Percentiles rank a stretch among this genome's conserved stretches.
Evolutionary conservation across 2,113 vertebrate species (phyloP).

Genomic region (Lagopus leucura): DNA sequence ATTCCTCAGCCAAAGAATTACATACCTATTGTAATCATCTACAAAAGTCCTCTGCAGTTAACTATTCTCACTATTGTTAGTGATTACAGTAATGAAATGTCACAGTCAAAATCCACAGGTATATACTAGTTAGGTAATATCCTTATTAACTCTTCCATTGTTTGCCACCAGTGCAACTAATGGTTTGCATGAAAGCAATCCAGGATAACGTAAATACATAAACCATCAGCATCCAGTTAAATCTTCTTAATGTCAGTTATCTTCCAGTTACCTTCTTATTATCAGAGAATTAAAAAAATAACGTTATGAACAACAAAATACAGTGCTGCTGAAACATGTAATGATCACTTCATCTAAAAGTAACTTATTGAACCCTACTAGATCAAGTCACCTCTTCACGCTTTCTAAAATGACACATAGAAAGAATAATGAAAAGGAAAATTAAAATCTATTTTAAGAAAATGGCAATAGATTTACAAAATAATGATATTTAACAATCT

Average conservation of each 20-base stretch:
- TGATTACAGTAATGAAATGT: neutral
- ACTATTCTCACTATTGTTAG: slow-evolving; percentile 1
- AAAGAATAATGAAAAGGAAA: slow-evolving; percentile 6
- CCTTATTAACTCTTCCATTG: neutral
- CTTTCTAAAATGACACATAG: slow-evolving; percentile 9
- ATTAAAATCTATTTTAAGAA: slow-evolving; percentile 1
- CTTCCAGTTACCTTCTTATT: neutral
- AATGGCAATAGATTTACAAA: neutral
- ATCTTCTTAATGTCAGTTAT: neutral
- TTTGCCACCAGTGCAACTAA: neutral
- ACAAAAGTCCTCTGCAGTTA: neutral
- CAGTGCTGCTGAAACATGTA: neutral
- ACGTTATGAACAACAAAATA: slow-evolving; percentile 2
- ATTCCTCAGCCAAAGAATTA: slow-evolving; percentile 42
- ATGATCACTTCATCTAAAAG: neutral
- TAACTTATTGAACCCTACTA: slow-evolving; percentile 2
- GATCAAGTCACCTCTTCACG: neutral
- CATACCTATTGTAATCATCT: neutral
- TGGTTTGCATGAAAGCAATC: neutral
- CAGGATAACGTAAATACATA: neutral
- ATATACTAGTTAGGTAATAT: neutral
- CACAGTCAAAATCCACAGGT: neutral
- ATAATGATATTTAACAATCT: neutral
- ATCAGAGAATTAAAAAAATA: neutral
- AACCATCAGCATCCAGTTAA: neutral